A percentile compares a stretch with the other conserved stretches of the same genome.
phyloP scores from a whole-genome alignment of 2,113 vertebrate species.

The Eulacestoma nigropectus region DNA sequence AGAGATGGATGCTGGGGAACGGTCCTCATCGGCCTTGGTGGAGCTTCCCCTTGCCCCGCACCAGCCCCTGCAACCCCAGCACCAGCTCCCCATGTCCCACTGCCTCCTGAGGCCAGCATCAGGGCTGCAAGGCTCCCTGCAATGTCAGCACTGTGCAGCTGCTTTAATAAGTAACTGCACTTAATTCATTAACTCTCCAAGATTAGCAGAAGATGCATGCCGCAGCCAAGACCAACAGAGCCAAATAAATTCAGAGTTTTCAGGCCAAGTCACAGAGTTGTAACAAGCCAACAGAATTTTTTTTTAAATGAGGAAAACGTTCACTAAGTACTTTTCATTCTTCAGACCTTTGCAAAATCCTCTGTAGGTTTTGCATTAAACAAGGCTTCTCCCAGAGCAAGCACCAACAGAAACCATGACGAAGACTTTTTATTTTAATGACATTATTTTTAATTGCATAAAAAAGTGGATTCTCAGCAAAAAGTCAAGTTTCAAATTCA shows the following conservation, averaged over 20 bases:
- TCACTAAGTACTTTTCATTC: neutral
- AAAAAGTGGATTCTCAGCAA: neutral
- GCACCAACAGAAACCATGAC: neutral
- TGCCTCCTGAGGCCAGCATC: neutral
- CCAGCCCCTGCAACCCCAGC: neutral
- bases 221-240: neutral
- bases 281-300: neutral
- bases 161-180: neutral
- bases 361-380: neutral
- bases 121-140: neutral
- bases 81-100: neutral
- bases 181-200: slow-evolving; percentile 41
- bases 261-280: slow-evolving; percentile 5
- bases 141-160: neutral
- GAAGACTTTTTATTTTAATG: neutral
- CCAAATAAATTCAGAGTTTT: slow-evolving; percentile 6
- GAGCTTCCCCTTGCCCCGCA: neutral
- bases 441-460: neutral
- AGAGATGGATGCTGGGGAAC: neutral
- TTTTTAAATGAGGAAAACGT: slow-evolving; percentile 6
- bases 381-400: neutral
- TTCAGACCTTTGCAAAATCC: neutral
- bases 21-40: neutral
- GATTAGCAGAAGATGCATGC: neutral
- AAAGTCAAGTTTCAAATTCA: neutral